Evolutionary conservation across 2,113 vertebrate genomes (phyloP).

Genomic region (Ailurus styani): DNA sequence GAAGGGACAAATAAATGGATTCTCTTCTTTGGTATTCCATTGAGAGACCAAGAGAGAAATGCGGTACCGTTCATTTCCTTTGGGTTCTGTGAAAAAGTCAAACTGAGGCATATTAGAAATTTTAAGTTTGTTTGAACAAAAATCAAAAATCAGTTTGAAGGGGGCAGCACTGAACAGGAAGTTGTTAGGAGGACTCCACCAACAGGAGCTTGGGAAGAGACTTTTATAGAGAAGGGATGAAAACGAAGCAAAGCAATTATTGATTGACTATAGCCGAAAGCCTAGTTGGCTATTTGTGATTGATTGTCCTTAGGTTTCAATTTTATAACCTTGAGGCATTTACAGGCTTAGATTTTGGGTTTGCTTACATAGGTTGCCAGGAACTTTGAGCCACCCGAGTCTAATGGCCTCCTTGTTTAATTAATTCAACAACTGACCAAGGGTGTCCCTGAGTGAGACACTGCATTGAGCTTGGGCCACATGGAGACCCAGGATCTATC

Average conservation of each 20-base stretch:
- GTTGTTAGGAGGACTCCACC: too few relatives aligned
- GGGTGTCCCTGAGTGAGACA: background rate
- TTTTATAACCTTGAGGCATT: background rate
- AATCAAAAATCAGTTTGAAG: background rate
- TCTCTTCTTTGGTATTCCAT: background rate
- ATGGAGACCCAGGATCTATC: background rate
- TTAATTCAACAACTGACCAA: background rate
- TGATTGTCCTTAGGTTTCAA: background rate
- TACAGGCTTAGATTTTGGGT: background rate
- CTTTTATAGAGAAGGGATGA: background rate
- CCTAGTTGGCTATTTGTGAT: background rate
- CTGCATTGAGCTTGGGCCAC: background rate
- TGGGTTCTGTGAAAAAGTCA: background rate
- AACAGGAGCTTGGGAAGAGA: background rate
- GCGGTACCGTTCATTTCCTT: background rate
- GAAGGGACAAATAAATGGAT: background rate
- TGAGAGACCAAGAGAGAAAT: background rate
- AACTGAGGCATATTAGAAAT: background rate
- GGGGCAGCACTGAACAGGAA: background rate
- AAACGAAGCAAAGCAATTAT: background rate
- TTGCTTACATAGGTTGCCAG: background rate
- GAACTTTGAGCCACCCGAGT: background rate
- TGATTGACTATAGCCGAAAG: background rate
- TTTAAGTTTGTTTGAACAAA: background rate
- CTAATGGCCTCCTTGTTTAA: background rate